Base-by-base conservation (phyloP, 2,888 invertebrate genomes). In the Brachynemurus nebulosus region DNA sequence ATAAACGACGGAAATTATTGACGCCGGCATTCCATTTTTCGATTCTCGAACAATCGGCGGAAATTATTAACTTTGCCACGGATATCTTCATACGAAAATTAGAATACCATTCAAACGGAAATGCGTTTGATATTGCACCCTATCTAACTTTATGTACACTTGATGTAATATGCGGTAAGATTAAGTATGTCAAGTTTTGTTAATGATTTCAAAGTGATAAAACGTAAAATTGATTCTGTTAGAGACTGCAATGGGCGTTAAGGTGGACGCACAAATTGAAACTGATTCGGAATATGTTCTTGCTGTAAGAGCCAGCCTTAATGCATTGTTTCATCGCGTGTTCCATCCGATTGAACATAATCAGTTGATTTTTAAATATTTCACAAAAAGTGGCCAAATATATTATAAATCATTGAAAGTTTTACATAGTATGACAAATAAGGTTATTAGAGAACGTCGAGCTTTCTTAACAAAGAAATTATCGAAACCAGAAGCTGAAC, bases 11-110 rank as follows among this genome's bases (percentile, higher is more conserved):
- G 17, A 81, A 80, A 59, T 71, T 85, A 48, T 61, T 86, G 38
- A 85, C 85, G 0, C 84, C 85, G 1, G 73, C 85, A 0, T 86
- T 85, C 60, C 86, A 86, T 61, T 85, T 84, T 57, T 77, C 78
- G 54, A 82, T 85, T 47, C 60, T 86, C 43, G 78, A 82, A 55
- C 73, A 79, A 52, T 85, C 83, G 59, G 59, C 81, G 6, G 74
- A 75, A 5, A 71, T 80, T 0, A 83, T 86, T 56, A 74, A 81
- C 53, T 71, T 71, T 46, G 78, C 81, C 48, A 67, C 72, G 12
- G 60, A 64, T 34, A 64, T 75, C 12, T 63, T 86, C 45, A 59
- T 74, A 0, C 58, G 71, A 1, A 74, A 75, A 52, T 58, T 85
- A 18, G 55, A 55, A 20, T 40, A 51, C 12, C 53, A 60, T 45